A percentile compares a stretch with the other conserved stretches of the same genome.
Evolutionary conservation across 2,888 invertebrate genomes (phyloP).

Genomic region (Bimastos eiseni): DNA sequence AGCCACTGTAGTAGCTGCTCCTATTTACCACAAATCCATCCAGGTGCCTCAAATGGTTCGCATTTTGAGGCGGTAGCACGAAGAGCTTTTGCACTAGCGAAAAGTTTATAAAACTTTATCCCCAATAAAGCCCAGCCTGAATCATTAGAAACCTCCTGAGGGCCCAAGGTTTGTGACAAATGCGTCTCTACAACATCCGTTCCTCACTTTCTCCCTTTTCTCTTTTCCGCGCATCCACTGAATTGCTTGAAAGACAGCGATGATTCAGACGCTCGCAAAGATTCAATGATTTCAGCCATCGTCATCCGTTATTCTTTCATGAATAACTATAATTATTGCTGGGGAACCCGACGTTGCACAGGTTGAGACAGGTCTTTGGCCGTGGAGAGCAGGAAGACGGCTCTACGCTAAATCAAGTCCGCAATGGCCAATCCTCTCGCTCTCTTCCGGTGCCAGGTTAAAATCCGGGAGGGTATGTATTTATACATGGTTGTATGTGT

Average conservation of each 20-base stretch:
- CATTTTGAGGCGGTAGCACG: not conserved
- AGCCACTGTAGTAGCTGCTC: not conserved
- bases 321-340: not conserved
- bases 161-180: too few species aligned
- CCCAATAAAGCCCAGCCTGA: too few species aligned
- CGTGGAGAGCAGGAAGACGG: too few species aligned
- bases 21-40: not conserved
- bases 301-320: not conserved
- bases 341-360: too few species aligned
- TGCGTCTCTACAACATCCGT: not conserved
- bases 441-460: too few species aligned
- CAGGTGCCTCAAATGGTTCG: not conserved
- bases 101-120: too few species aligned
- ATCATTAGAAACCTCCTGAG: not conserved
- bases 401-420: too few species aligned
- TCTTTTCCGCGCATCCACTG: not conserved
- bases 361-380: too few species aligned
- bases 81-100: not conserved
- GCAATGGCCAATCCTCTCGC: too few species aligned
- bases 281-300: not conserved
- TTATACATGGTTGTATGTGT: too few species aligned
- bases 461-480: too few species aligned
- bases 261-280: not conserved
- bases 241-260: not conserved
- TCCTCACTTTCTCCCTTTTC: not conserved